Percentiles rank a stretch among this genome's conserved stretches.
These are phyloP conservation scores for Boulengerochromis microlepis DNA, from an alignment of 2,113 vertebrate species.

Conservation along the genomic window DNA sequence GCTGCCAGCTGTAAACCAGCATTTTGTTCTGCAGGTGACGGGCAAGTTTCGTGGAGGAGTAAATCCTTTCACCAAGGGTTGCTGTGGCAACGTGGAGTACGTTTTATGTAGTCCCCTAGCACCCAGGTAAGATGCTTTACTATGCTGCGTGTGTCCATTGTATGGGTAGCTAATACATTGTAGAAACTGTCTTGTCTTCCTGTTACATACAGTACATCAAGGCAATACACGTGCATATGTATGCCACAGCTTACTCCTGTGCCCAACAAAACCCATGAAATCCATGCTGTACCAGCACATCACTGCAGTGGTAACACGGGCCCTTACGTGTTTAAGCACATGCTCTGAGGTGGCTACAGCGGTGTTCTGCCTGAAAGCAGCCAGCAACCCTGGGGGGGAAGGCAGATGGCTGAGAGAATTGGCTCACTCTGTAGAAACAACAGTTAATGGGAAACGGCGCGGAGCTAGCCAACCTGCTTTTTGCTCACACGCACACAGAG, in stretches of 20 bases:
- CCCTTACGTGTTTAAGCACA: background rate
- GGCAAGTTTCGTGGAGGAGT: slow-evolving; percentile 98
- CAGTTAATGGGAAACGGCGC: slow-evolving; percentile 28
- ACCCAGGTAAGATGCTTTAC: slow-evolving; percentile 77
- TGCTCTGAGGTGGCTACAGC: background rate
- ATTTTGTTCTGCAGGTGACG: slow-evolving; percentile 77
- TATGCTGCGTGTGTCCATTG: background rate
- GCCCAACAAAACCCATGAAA: background rate
- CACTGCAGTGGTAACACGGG: background rate
- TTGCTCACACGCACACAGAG: background rate
- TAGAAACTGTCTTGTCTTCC: background rate
- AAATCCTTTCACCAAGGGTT: slow-evolving; percentile 96
- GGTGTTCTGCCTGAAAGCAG: slow-evolving; percentile 35
- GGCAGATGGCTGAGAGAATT: slow-evolving; percentile 43
- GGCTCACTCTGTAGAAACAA: slow-evolving; percentile 45
- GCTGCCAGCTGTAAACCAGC: background rate
- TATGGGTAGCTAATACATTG: background rate
- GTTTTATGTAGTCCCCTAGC: slow-evolving; percentile 93
- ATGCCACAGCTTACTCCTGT: background rate
- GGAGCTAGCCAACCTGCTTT: background rate
- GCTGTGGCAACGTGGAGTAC: slow-evolving; percentile 93
- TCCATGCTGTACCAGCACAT: background rate
- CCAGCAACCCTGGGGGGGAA: slow-evolving; percentile 32
- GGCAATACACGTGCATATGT: background rate
- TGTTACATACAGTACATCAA: background rate